Percentiles rank a stretch among this genome's conserved stretches.
phyloP scores from a whole-genome alignment of 2,888 invertebrate species.

The Minunthozetes semirufus region DNA sequence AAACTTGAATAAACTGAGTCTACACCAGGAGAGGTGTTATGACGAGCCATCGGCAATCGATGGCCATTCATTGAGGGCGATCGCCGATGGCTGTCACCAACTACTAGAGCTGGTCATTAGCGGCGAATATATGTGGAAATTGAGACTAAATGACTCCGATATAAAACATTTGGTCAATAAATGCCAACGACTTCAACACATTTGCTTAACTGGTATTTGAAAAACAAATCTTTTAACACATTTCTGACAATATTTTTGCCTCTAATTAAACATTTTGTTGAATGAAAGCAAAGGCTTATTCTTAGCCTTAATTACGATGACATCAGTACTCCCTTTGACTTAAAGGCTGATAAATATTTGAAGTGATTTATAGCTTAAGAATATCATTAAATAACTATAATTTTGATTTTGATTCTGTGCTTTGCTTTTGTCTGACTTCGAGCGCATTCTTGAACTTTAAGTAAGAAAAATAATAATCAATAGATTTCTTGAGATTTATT shows the following conservation, averaged over 20 bases:
- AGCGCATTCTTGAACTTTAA: background rate
- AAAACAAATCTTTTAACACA: background rate
- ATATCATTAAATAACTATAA: background rate
- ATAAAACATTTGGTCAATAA: background rate
- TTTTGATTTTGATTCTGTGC: background rate
- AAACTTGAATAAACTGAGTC: background rate
- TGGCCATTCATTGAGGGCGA: background rate
- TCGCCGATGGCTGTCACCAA: background rate
- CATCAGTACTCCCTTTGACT: too few species aligned
- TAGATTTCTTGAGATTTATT: background rate
- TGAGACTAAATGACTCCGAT: slow-evolving; percentile 8
- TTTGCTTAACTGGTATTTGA: background rate
- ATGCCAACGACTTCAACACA: background rate
- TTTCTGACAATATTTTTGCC: background rate
- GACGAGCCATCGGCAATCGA: slow-evolving; percentile 10
- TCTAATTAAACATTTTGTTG: background rate
- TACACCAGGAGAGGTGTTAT: slow-evolving; percentile 30
- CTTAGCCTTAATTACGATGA: too few species aligned
- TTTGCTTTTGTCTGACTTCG: background rate
- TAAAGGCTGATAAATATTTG: background rate
- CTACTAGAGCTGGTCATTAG: slow-evolving; percentile 2
- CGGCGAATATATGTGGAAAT: slow-evolving; percentile 27
- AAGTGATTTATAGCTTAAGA: background rate
- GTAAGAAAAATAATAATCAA: background rate
- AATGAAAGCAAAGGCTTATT: background rate